Evolutionary conservation across 2,888 invertebrate genomes (phyloP), one percentile per base, ranked within the genome.

Genomic region (Microplitis manilae): DNA sequence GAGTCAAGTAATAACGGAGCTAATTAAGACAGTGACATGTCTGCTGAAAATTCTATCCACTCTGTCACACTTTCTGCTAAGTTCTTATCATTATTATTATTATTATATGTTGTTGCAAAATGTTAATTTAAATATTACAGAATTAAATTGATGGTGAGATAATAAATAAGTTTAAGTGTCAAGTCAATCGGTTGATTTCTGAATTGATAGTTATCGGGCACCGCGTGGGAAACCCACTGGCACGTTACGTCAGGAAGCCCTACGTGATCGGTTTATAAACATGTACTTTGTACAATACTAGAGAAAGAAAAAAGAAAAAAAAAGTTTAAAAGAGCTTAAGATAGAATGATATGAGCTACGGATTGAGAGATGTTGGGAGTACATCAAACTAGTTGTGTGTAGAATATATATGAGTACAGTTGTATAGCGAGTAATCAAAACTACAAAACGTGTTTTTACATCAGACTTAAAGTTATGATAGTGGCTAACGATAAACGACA

Each of bases 221-320:
- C 8, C 82, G 83, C 84, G 82, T 84, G 85, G 84, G 84, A 86
- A 85, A 85, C 83, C 83, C 83, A 84, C 83, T 82, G 74, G 50
- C 50, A 50, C 50, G 64, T 82, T 83, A 83, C 83, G 83, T 81
- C 81, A 81, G 84, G 82, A 84, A 84, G 81, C 75, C 79, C 83
- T 85, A 85, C 85, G 86, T 85, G 85, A 84, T 83, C 80, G 84
- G 82, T 84, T 84, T 86, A 83, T 85, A 83, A 83, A 86, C 84
- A 81, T 67, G 72, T 71, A 30, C 30, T 30, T 30, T 30, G 4
- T 30, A 30, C 30, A 30, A 30, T 30, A 30, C 30, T 30, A 30
- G 30, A 30, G 30, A 30, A 30, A 30, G 30, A 30, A 30, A 79
- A 77, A 77, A 79, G 80, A 68, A 40, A 50, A 68, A 38, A 68